phyloP scores from a whole-genome alignment of 23 tunicate species.

The Styela plicata region DNA sequence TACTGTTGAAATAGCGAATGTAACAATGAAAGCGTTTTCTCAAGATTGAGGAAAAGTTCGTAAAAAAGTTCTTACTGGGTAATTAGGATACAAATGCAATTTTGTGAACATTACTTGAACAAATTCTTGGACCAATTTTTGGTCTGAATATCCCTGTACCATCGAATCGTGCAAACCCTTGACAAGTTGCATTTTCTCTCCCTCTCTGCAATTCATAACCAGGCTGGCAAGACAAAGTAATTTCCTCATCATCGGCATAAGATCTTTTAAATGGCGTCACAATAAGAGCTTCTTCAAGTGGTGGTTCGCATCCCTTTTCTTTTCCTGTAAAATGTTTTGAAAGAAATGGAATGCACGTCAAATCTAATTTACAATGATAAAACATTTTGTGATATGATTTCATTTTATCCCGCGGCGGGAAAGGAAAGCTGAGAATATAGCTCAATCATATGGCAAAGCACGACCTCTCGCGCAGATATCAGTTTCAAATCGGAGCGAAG shows the following conservation, averaged over 20 bases:
- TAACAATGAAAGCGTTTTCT: not conserved
- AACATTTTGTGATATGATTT: no score
- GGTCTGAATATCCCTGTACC: not conserved
- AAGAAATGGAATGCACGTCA: no score
- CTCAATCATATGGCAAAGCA: no score
- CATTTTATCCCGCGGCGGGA: no score
- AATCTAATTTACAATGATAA: no score
- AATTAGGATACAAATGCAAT: no score
- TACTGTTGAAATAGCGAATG: no score
- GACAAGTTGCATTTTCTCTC: not conserved
- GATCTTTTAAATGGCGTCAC: not conserved
- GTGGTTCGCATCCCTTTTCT: not conserved
- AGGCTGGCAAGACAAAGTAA: constrained; percentile 1
- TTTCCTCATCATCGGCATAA: not conserved
- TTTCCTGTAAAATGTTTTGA: not conserved
- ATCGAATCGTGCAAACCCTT: not conserved
- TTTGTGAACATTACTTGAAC: no score
- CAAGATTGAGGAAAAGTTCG: not conserved
- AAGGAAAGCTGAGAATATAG: no score
- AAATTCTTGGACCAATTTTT: not conserved
- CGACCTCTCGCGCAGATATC: no score
- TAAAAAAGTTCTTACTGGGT: not conserved
- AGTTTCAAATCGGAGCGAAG: no score
- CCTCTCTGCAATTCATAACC: not conserved
- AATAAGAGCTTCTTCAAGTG: not conserved